phyloP scores from a whole-genome alignment of 2,888 invertebrate species.

The Ochropleura plecta region DNA sequence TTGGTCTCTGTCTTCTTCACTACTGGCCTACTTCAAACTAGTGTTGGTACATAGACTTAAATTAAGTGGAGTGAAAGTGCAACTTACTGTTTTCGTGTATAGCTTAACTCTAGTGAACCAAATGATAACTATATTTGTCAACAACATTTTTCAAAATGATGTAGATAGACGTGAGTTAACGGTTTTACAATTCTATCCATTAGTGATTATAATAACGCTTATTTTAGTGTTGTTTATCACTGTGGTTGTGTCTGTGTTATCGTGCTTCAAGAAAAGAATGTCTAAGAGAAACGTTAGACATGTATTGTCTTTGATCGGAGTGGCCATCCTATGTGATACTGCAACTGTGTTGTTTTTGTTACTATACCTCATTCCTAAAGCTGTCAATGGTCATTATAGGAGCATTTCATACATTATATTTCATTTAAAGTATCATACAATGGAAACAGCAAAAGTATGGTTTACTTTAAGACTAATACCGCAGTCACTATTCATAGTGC shows the following conservation, averaged over 20 bases:
- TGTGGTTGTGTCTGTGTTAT: slow-evolving; percentile 45
- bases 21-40: slow-evolving; percentile 49
- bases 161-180: slow-evolving; percentile 13
- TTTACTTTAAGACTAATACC: slow-evolving; percentile 38
- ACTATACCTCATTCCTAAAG: slow-evolving; percentile 21
- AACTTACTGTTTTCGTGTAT: slow-evolving; percentile 32
- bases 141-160: slow-evolving; percentile 13
- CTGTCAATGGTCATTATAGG: slow-evolving; percentile 14
- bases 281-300: slow-evolving; percentile 41
- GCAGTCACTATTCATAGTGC: slow-evolving; percentile 28
- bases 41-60: slow-evolving; percentile 35
- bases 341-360: slow-evolving; percentile 30
- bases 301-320: slow-evolving; percentile 48
- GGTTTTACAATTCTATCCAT: slow-evolving; percentile 19
- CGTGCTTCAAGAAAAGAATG: slow-evolving; percentile 44
- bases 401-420: slow-evolving; percentile 31
- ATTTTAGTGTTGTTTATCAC: slow-evolving; percentile 33
- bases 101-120: slow-evolving; percentile 13
- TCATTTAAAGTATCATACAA: slow-evolving; percentile 33
- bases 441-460: slow-evolving; percentile 34
- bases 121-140: slow-evolving; percentile 32
- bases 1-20: slow-evolving; percentile 40
- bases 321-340: slow-evolving; percentile 53
- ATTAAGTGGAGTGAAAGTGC: slow-evolving; percentile 21
- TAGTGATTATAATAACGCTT: slow-evolving; percentile 30